Conservation (phyloP, 2,113 vertebrate species). For the Cebus imitator region DNA sequence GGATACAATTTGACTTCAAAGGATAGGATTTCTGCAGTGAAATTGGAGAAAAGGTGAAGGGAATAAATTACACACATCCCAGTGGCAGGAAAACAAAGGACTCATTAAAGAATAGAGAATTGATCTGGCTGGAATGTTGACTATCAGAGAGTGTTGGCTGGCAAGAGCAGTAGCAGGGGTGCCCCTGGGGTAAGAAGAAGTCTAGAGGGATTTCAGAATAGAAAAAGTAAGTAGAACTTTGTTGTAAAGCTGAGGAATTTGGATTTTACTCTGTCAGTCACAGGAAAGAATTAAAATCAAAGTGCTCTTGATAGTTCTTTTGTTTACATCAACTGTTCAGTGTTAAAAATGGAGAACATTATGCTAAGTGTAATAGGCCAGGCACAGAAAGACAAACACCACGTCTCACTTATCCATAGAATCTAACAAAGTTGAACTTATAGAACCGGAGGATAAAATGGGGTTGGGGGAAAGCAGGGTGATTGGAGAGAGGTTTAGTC, state of each 20-base stretch:
- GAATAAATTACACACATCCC: neutral
- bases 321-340: neutral
- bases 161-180: neutral
- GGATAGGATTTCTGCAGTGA: neutral
- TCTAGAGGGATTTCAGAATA: neutral
- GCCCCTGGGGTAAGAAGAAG: neutral
- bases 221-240: neutral
- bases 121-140: neutral
- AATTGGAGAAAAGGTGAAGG: neutral
- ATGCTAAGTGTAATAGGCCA: neutral
- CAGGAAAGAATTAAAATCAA: neutral
- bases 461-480: too few relatives aligned
- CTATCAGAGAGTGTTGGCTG: neutral
- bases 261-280: neutral
- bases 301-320: neutral
- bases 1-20: neutral
- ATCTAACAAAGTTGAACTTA: neutral
- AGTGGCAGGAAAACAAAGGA: neutral
- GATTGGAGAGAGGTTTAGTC: neutral
- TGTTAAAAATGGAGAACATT: neutral
- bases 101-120: neutral
- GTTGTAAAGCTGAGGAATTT: neutral
- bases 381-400: neutral
- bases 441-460: neutral
- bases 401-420: neutral